Evolutionary conservation across 1,140 invertebrate species (phyloP).

Genomic region (Diplogasteroides magnus): DNA sequence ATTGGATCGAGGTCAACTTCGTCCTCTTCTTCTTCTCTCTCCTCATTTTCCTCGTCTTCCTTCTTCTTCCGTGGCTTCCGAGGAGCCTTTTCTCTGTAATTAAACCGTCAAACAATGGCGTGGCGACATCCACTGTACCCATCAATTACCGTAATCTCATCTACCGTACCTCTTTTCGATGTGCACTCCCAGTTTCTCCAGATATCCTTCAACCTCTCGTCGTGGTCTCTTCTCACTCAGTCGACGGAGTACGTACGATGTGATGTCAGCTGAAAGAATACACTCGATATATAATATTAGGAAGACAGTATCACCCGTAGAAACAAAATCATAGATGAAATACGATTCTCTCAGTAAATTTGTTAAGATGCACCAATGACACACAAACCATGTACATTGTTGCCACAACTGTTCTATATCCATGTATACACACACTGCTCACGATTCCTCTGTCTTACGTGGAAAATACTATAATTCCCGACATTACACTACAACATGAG

Average conservation of each 20-base stretch:
- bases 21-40: not conserved
- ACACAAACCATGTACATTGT: too few species aligned
- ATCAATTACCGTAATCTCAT: too few species aligned
- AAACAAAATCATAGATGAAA: too few species aligned
- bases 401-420: too few species aligned
- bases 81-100: not conserved
- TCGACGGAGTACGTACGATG: not conserved
- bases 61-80: not conserved
- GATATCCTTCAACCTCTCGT: not conserved
- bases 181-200: not conserved
- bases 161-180: not conserved
- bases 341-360: too few species aligned
- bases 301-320: too few species aligned
- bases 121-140: not conserved
- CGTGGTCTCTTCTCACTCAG: not conserved
- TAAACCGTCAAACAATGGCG: not conserved
- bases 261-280: not conserved
- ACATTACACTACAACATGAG: too few species aligned
- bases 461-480: too few species aligned
- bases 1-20: not conserved
- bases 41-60: not conserved
- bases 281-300: not conserved
- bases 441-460: too few species aligned
- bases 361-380: too few species aligned
- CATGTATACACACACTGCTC: too few species aligned